Percentiles rank a stretch among this genome's conserved stretches.
phyloP scores from a whole-genome alignment of 2,888 invertebrate genomes.

The Brachyptera putata region DNA sequence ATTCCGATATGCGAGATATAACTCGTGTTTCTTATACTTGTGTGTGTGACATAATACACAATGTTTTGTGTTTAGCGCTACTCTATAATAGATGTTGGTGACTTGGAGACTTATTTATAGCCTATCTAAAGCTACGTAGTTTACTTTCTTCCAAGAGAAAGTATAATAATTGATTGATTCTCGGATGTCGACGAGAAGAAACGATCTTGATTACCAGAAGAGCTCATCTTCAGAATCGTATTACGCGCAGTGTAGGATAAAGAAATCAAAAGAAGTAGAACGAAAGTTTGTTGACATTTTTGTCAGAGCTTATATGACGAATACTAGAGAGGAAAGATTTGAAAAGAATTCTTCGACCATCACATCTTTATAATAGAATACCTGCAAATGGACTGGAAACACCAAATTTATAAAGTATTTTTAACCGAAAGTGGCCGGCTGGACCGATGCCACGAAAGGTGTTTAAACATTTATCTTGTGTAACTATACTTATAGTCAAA shows the following conservation, averaged over 20 bases:
- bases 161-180: not conserved
- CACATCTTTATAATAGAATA: not conserved
- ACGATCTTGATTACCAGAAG: not conserved
- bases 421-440: not conserved
- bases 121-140: too few relatives aligned
- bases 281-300: not conserved
- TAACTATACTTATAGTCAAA: too few relatives aligned
- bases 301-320: not conserved
- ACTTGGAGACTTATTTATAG: too few relatives aligned
- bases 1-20: constrained; percentile 31
- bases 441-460: not conserved
- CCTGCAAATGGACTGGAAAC: not conserved
- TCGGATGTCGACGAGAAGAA: not conserved
- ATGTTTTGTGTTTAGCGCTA: too few relatives aligned
- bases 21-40: too few relatives aligned
- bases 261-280: not conserved
- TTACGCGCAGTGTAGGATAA: not conserved
- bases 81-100: too few relatives aligned
- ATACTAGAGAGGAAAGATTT: not conserved
- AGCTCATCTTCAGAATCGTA: not conserved
- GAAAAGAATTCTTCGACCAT: too few relatives aligned
- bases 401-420: constrained; percentile 2
- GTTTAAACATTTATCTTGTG: too few relatives aligned
- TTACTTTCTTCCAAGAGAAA: too few relatives aligned
- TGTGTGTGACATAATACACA: too few relatives aligned